Base-by-base conservation (phyloP, 2,888 invertebrate species). In the Euplexia lucipara region DNA sequence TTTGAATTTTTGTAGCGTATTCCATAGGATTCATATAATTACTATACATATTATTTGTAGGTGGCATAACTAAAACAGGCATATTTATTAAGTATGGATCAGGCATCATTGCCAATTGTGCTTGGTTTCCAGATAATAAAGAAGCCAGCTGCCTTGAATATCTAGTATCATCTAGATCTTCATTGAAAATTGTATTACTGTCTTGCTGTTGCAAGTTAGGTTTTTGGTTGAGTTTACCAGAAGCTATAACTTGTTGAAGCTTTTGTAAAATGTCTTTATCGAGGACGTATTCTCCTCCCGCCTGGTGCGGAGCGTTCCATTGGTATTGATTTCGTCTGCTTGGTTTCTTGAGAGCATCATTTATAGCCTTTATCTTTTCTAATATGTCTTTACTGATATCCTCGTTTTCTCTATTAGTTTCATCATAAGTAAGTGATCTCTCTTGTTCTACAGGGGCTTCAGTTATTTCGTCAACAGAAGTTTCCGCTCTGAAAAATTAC, bases 351-450 rank as follows among this genome's bases (percentile, higher is more conserved):
- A 95, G 74, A 20, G 92, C 91, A 48, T 93, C 91, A 79, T 96
- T 96, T 5, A 96, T 91, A 64, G 91, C 89, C 79, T 92, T 94
- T 68, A 96, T 96, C 88, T 96, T 96, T 41, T 95, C 92, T 32
- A 96, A 83, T 60, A 96, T 96, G 35, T 96, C 94, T 84, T 82
- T 86, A 6, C 91, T 88, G 35, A 77, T 83, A 3, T 85, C 84
- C 68, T 84, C 80, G n/a, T 78, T 66, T 51, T 87, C 80, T 42
- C 75, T 70, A 30, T 83, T 70, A 20, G 83, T 83, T 72, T 84
- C 77, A 75, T 88, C 85, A 37, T 87, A 87, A 34, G 82, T 76
- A 5, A 91, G 73, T 47, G 91, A 86, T 72, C 86, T 85, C 57
- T 90, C 87, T 57, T 86, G 79, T 70, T 59, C 66, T n/a, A 45